Percentiles rank a stretch among this genome's conserved stretches.
Evolutionary conservation across 2,797 vertebrate species (phyloP).

Genomic region (Crax fasciolata): DNA sequence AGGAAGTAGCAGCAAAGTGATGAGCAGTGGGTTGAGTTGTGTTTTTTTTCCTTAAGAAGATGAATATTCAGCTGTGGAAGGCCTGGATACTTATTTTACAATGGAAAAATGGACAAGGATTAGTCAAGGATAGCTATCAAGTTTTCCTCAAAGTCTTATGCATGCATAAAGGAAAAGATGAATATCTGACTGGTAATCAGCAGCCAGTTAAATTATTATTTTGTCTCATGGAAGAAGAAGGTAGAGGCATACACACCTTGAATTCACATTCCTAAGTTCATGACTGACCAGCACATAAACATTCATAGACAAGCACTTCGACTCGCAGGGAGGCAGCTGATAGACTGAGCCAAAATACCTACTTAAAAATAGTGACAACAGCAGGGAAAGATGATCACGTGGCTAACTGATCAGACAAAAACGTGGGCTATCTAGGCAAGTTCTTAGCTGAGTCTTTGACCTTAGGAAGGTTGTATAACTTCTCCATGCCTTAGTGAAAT

Average conservation of each 20-base stretch:
- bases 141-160: not conserved
- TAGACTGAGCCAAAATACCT: not conserved
- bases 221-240: not conserved
- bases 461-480: not conserved
- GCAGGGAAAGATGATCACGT: not conserved
- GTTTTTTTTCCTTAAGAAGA: not conserved
- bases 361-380: not conserved
- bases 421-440: not conserved
- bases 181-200: not conserved
- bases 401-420: not conserved
- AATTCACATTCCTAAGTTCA: not conserved
- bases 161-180: not conserved
- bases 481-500: not conserved
- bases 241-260: not conserved
- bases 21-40: not conserved
- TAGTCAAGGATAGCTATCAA: not conserved
- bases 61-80: not conserved
- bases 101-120: not conserved
- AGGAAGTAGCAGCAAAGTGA: not conserved
- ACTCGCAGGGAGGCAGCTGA: not conserved
- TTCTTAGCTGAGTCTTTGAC: not conserved
- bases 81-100: not conserved
- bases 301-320: not conserved
- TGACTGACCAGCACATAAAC: not conserved
- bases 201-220: not conserved